Conservation (phyloP, 2,113 vertebrate genomes). For the Urocolius indicus region DNA sequence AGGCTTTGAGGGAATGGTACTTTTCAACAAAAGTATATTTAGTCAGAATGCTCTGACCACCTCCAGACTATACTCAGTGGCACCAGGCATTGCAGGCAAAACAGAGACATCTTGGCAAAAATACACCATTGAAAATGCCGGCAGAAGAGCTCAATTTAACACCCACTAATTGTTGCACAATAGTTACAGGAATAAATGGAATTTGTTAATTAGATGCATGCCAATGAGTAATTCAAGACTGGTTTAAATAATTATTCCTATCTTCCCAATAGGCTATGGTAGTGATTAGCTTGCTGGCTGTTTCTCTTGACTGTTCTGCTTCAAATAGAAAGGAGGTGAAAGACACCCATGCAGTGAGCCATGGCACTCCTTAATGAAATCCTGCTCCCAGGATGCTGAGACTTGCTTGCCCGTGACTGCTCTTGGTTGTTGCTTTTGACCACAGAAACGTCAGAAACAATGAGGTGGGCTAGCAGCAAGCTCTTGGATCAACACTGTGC, state of each 20-base stretch:
- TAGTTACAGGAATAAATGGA: slow-evolving; percentile 72
- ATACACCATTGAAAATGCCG: slow-evolving; percentile 58
- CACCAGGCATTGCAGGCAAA: slow-evolving; percentile 38
- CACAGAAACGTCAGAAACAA: slow-evolving; percentile 11
- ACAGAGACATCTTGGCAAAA: slow-evolving; percentile 64
- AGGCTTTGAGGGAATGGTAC: neutral
- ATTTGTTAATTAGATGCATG: slow-evolving; percentile 70
- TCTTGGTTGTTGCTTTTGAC: slow-evolving; percentile 4
- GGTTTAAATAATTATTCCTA: slow-evolving; percentile 68
- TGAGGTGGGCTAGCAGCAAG: neutral
- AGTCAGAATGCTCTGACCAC: neutral
- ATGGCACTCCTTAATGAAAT: neutral
- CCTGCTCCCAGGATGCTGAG: neutral
- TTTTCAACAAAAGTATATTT: slow-evolving; percentile 58
- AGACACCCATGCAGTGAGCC: neutral
- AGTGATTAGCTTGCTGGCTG: slow-evolving; percentile 31
- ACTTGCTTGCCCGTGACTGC: neutral
- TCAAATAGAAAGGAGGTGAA: slow-evolving; percentile 34
- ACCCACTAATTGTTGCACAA: slow-evolving; percentile 74
- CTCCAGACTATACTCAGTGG: slow-evolving; percentile 28
- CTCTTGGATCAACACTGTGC: neutral
- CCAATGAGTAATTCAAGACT: slow-evolving; percentile 67
- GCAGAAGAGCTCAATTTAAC: slow-evolving; percentile 70
- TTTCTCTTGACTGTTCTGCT: slow-evolving; percentile 38
- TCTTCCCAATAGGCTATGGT: slow-evolving; percentile 61